A percentile compares a stretch with the other conserved stretches of the same genome.
Conservation (phyloP, 2,888 invertebrate species). For the Lithophane leautieri region DNA sequence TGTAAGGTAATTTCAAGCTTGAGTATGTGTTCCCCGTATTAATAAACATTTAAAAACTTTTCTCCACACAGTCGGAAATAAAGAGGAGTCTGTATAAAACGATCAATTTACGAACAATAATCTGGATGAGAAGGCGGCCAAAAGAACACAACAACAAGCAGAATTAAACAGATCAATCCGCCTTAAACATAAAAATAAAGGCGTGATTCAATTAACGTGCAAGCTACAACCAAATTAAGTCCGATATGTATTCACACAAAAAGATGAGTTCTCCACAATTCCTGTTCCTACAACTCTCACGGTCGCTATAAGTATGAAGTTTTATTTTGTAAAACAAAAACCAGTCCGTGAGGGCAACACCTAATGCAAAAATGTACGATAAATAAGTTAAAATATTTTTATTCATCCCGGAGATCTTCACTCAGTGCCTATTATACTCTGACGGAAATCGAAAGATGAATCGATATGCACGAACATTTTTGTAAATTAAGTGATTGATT, state of each 20-base stretch:
- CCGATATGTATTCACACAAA: neutral
- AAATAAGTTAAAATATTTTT: neutral
- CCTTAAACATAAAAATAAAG: neutral
- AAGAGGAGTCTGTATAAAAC: neutral
- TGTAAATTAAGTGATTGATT: conserved; percentile 32
- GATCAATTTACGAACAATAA: conserved; percentile 1
- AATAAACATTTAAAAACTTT: neutral
- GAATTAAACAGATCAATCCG: neutral
- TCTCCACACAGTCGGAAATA: neutral
- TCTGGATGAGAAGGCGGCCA: neutral
- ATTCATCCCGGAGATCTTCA: conserved; percentile 16
- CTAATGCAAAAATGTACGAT: neutral
- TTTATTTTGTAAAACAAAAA: conserved; percentile 31
- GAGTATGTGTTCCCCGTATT: neutral
- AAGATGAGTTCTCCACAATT: conserved; percentile 2
- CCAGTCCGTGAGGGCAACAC: neutral
- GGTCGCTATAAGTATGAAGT: neutral
- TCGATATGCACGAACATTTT: conserved; percentile 14
- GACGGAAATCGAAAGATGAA: conserved; percentile 38
- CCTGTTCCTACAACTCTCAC: conserved; percentile 6
- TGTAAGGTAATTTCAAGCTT: neutral
- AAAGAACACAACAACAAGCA: neutral
- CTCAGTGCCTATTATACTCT: conserved; percentile 21
- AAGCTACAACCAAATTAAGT: conserved; percentile 20
- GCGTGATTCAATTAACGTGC: conserved; percentile 12